Percentiles rank a stretch among this genome's conserved stretches.
Conservation (phyloP, 2,888 invertebrate genomes). For the Teleiodes luculella region DNA sequence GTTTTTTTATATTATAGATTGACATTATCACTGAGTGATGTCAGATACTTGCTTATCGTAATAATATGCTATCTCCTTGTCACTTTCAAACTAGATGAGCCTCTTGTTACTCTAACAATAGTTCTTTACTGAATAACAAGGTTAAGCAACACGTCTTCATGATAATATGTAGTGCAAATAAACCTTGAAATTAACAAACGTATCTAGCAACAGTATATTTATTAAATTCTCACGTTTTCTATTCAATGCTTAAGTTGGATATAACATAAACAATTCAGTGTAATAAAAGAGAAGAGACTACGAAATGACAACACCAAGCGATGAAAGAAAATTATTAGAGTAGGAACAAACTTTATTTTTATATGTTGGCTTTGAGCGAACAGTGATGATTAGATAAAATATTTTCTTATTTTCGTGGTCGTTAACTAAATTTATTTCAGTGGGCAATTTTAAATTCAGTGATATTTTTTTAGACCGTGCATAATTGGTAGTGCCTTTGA, state of each 20-base stretch:
- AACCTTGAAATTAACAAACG: background rate
- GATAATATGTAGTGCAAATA: background rate
- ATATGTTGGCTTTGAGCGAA: too few species aligned
- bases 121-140: background rate
- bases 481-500: too few species aligned
- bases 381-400: too few species aligned
- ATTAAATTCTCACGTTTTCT: too few species aligned
- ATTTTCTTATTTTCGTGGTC: too few species aligned
- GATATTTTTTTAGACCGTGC: too few species aligned
- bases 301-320: background rate
- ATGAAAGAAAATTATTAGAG: background rate
- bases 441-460: too few species aligned
- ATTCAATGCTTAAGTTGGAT: too few species aligned
- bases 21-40: slow-evolving; percentile 8
- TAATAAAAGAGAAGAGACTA: too few species aligned
- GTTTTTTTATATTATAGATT: background rate
- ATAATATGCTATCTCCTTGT: slow-evolving; percentile 2
- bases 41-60: slow-evolving; percentile 8
- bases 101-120: background rate
- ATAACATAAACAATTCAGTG: too few species aligned
- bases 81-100: background rate
- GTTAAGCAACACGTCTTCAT: background rate
- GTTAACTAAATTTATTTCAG: too few species aligned
- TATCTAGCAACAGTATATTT: too few species aligned
- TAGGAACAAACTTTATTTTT: background rate